Base-by-base conservation (phyloP, 2,888 invertebrate genomes). In the Hyposoter dolosus region DNA sequence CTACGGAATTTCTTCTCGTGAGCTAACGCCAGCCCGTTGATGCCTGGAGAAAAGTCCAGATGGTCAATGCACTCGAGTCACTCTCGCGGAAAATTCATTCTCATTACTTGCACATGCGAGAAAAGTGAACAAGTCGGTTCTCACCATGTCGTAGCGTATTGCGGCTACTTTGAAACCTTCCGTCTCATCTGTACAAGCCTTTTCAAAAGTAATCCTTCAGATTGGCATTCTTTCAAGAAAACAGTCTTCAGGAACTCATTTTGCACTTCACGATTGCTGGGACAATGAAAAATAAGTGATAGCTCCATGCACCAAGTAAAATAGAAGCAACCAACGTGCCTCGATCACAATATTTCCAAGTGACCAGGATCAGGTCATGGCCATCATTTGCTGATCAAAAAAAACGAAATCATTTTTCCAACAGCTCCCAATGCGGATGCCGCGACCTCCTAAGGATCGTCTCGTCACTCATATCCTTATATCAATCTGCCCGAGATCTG, bases 21-120 rank as follows among this genome's bases (percentile, higher is more conserved):
- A 43, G 19, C 28, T 40, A 40, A 35, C 43, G 28, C 12, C 45
- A 69, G 47, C 19, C n/a, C 65, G 43, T 43, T 45, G 45, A 65
- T 43, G 32, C 28, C 60, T 60, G 60, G 15, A 60, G 53, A 72
- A 43, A 53, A 75, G 43, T 63, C 53, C 56, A 56, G 79, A 60
- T 76, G 35, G 32, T 56, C 43, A 60, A 65, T 76, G 76, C 76
- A 60, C 66, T 53, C 28, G 45, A 56, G 43, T 32, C 53, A 53
- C 4, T 45, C 74, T 43, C 28, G 19, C 45, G 66, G 65, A 75
- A 80, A 83, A 83, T 77, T 83, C 56, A 72, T 80, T 77, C 77
- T 76, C 81, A 77, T 83, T 83, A 83, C 60, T 63, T 53, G 35
- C 35, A 75, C 28, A 72, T 72, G 71, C 65, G 63, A n/a, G n/a